A percentile compares a stretch with the other conserved stretches of the same genome.
phyloP scores from a whole-genome alignment of 2,797 vertebrate species.

The Hydrophis major region DNA sequence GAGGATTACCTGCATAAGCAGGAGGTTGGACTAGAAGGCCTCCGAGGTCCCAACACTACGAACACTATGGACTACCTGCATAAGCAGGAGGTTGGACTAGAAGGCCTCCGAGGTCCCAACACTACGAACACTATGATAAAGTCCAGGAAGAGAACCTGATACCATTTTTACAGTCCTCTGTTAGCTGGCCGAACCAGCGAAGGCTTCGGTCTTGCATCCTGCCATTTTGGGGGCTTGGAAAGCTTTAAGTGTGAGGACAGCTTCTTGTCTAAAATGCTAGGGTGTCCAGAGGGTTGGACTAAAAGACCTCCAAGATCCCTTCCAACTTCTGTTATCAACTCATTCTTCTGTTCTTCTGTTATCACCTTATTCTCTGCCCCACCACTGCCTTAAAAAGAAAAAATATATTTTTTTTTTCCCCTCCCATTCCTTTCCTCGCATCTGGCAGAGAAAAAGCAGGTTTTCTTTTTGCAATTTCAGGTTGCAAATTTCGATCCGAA shows the following conservation, averaged over 20 bases:
- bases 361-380: too few relatives aligned
- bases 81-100: neutral
- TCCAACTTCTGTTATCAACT: too few relatives aligned
- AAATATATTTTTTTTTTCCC: neutral
- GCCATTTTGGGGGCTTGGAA: accelerated
- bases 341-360: too few relatives aligned
- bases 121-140: too few relatives aligned
- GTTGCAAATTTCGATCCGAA: neutral
- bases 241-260: too few relatives aligned
- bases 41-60: neutral
- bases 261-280: too few relatives aligned
- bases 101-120: neutral
- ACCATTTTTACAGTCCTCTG: neutral
- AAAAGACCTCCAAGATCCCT: too few relatives aligned
- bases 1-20: neutral
- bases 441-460: neutral
- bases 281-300: too few relatives aligned
- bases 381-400: neutral
- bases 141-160: neutral
- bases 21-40: neutral
- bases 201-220: neutral
- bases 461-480: too few relatives aligned
- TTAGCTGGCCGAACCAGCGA: neutral
- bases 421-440: neutral
- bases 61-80: too few relatives aligned